These are phyloP conservation scores for Adelphocoris suturalis DNA, from an alignment of 2,888 invertebrate species.

Conservation along the genomic window DNA sequence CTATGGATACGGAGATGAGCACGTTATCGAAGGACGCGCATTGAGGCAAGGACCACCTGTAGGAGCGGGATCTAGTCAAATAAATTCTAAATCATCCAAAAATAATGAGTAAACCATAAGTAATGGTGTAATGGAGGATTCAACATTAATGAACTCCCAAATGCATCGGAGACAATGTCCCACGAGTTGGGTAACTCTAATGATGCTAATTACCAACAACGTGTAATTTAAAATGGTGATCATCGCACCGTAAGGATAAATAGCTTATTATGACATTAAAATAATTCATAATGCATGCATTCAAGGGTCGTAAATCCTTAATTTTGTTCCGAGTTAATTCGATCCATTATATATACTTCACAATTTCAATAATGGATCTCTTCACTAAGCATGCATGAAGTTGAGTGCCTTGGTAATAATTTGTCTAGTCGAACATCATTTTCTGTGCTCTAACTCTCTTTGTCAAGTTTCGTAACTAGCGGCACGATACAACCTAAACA, in stretches of 20 bases:
- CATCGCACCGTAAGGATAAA: neutral
- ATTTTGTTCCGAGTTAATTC: neutral
- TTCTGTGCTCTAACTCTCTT: no score
- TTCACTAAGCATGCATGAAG: neutral
- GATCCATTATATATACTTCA: neutral
- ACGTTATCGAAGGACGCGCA: no score
- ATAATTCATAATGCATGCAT: conserved; percentile 17
- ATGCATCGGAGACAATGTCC: conserved; percentile 33
- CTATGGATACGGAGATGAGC: no score
- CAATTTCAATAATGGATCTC: conserved; percentile 24
- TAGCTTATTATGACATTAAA: conserved; percentile 33
- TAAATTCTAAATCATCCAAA: neutral
- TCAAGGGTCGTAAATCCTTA: conserved; percentile 3
- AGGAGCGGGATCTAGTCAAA: neutral
- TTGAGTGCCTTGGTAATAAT: neutral
- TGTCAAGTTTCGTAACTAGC: no score
- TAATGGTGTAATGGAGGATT: neutral
- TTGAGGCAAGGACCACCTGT: neutral
- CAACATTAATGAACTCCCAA: neutral
- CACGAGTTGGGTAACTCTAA: neutral
- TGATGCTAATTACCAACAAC: conserved; percentile 21
- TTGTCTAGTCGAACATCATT: neutral
- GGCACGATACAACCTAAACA: no score
- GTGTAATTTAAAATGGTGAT: conserved; percentile 20
- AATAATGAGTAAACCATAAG: neutral